Conservation (phyloP, 2,113 vertebrate genomes). For the Meles meles region DNA sequence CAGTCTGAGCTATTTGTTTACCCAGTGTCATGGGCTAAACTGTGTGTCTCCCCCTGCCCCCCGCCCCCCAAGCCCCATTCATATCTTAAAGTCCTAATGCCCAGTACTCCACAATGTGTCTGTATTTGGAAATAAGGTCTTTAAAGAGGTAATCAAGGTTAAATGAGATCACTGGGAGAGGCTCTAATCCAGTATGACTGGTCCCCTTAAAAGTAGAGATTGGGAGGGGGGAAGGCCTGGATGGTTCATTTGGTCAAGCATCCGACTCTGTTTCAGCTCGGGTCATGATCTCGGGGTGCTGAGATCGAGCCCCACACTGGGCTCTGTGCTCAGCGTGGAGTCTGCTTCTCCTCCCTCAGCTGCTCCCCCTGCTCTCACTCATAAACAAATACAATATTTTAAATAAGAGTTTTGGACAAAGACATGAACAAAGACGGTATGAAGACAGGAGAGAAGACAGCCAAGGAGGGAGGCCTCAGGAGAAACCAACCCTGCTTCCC, state of each 20-base stretch:
- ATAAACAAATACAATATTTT: not conserved
- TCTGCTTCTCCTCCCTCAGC: not conserved
- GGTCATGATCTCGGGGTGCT: not conserved
- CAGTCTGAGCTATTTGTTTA: not conserved
- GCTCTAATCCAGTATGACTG: not conserved
- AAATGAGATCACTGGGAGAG: not conserved
- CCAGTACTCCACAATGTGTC: no score
- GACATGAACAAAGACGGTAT: not conserved
- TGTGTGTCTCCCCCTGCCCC: no score
- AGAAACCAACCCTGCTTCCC: not conserved
- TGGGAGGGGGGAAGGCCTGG: not conserved
- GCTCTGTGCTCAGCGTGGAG: not conserved
- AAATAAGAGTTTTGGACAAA: not conserved
- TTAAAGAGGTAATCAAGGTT: not conserved
- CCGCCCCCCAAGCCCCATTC: not conserved
- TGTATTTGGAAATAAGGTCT: not conserved
- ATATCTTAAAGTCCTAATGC: not conserved
- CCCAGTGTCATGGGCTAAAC: not conserved
- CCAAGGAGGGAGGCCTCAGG: not conserved
- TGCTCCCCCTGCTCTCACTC: not conserved
- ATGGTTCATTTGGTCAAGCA: not conserved
- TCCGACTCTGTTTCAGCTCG: not conserved
- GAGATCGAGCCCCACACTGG: not conserved
- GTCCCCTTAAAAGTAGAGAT: not conserved
- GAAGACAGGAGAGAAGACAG: not conserved